Base-by-base conservation (phyloP, 2,113 vertebrate species). In the Hemichromis elongatus region DNA sequence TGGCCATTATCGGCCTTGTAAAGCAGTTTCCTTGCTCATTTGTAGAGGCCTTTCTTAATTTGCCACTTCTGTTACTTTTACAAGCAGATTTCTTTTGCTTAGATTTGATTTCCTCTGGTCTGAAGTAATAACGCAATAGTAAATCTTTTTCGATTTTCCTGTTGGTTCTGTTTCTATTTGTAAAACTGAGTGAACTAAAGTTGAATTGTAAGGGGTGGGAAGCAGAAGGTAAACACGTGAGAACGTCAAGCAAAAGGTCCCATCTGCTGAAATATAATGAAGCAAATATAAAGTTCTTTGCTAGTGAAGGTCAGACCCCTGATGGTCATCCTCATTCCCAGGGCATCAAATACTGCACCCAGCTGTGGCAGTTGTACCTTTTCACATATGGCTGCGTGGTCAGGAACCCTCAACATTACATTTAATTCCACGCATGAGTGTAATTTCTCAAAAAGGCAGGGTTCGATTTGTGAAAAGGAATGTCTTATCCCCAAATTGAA, bases 1-100 rank as follows among this genome's bases (percentile, higher is more conserved):
- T 55, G 33, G 79, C 19, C 81, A 63, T 91, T 92, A 91, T 87
- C 73, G 10, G 57, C 53, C 68, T 81, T 42, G 82, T 91, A 90
- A 92, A 92, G 70, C 63, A 19, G 77, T 54, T 26, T 14, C 73
- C 77, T 85, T 9, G 4, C 66, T 26, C 59, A 3, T 59, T 78
- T 33, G 53, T 2, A 66, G 82, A n/a, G 63, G 82, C 75, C 82
- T 84, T 77, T 24, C 52, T 73, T n/a, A 47, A 61, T 61, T 59
- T 33, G 56, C 53, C 55, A 73, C 77, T 66, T 78, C 68, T 55
- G 3, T 13, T 8, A 30, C 14, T 61, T 14, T 13, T 19, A 57
- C 5, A 3, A 47, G 40, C 42, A 33, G 79, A 50, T 33, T 10
- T 50, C 42, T 12, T 75, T 28, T 26, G 45, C 26, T 75, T 50